These are phyloP conservation scores for Frieseomelitta varia DNA, from an alignment of 1,140 invertebrate genomes.

Conservation along the genomic window DNA sequence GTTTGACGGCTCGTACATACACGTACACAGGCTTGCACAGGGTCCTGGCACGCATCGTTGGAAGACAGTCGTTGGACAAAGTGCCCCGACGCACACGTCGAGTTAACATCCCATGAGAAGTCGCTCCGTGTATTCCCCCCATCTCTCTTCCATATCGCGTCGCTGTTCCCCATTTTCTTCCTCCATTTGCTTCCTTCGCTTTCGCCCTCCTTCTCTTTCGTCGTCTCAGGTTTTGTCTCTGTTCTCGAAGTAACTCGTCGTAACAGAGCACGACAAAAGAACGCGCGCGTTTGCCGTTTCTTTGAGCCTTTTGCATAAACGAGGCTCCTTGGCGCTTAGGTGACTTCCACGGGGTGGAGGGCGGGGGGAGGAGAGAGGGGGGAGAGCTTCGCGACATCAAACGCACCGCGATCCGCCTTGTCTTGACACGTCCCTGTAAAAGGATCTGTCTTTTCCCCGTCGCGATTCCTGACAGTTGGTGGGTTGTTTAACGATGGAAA, in stretches of 20 bases:
- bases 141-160: constrained; percentile 1
- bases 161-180: background rate
- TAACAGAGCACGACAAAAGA: constrained; percentile 39
- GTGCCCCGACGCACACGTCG: constrained; percentile 1
- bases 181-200: no score
- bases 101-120: constrained; percentile 62
- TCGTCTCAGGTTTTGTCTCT: constrained; percentile 21
- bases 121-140: background rate
- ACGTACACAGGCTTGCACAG: background rate
- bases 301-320: constrained; percentile 62
- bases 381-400: constrained; percentile 55
- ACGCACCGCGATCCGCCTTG: constrained; percentile 25
- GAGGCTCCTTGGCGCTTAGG: constrained; percentile 39
- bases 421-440: constrained; percentile 10
- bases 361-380: no score
- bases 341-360: constrained; percentile 18
- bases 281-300: constrained; percentile 42
- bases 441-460: background rate
- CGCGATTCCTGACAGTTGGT: no score
- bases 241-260: constrained; percentile 63
- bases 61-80: constrained; percentile 38
- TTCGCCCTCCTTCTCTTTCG: background rate
- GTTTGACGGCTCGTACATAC: background rate
- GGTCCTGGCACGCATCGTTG: background rate
- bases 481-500: constrained; percentile 4